Conservation (phyloP, 2,797 vertebrate species). For the Sebastolobus alascanus region DNA sequence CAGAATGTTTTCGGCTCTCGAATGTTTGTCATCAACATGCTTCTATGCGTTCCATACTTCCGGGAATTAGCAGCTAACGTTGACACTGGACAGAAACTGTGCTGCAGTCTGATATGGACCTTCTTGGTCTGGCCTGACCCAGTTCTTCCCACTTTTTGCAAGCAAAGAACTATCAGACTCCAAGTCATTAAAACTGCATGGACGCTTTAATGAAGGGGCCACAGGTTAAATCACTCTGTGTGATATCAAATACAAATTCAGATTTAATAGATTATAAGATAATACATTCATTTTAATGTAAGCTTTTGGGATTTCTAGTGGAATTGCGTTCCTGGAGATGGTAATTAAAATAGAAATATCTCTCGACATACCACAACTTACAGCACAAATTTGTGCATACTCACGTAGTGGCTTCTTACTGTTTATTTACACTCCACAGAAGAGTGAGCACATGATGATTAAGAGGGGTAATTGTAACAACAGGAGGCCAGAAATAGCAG, state of each 20-base stretch:
- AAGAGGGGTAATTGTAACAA: constrained; percentile 12
- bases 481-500: constrained; percentile 13
- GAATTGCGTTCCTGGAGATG: neutral
- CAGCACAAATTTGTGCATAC: neutral
- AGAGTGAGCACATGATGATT: neutral
- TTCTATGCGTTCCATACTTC: neutral
- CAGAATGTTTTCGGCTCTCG: neutral
- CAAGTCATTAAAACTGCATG: neutral
- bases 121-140: neutral
- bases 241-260: neutral
- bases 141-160: neutral
- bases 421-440: constrained; percentile 22
- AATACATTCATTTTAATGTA: neutral
- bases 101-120: neutral
- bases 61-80: neutral
- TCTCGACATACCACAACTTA: neutral
- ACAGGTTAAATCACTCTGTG: neutral
- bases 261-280: neutral
- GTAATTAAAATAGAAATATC: neutral
- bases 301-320: neutral
- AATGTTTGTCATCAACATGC: neutral
- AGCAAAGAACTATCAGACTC: neutral
- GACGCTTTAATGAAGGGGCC: neutral
- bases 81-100: neutral
- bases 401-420: neutral